Evolutionary conservation across 2,113 vertebrate genomes (phyloP).

Genomic region (Amphiprion ocellaris): DNA sequence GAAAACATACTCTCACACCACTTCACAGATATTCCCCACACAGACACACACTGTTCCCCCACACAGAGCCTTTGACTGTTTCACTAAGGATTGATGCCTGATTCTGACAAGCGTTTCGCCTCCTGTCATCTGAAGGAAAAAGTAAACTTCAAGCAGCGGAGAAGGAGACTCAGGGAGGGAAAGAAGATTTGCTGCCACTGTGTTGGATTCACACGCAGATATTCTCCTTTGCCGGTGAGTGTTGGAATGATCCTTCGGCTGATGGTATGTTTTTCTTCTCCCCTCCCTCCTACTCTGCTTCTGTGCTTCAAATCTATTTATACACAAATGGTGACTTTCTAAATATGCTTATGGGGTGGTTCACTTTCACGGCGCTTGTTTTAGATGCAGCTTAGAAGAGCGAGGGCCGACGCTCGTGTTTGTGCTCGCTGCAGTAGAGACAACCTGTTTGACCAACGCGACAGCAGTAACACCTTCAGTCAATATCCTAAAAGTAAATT

Average conservation of each 20-base stretch:
- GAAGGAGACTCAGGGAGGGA: not conserved
- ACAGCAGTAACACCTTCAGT: not conserved
- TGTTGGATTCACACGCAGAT: constrained; percentile 9
- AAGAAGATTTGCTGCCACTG: not conserved
- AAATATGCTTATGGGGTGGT: constrained; percentile 35
- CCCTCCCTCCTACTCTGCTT: not conserved
- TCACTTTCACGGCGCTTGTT: constrained; percentile 27
- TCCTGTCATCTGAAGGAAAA: constrained; percentile 8
- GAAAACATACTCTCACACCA: not conserved
- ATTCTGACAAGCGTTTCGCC: not conserved
- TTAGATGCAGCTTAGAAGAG: constrained; percentile 22
- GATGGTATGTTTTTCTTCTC: not conserved
- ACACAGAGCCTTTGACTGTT: not conserved
- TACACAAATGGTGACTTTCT: constrained; percentile 42
- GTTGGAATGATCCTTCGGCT: not conserved
- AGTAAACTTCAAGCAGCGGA: not conserved
- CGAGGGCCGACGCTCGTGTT: not conserved
- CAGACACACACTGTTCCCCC: not conserved
- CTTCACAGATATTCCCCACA: not conserved
- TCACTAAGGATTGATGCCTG: not conserved
- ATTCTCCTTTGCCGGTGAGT: constrained; percentile 53
- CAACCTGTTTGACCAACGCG: not conserved
- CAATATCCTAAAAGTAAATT: not conserved
- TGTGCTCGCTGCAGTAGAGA: not conserved
- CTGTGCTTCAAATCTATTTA: constrained; percentile 56